These are phyloP conservation scores for Diaperis boleti DNA, from an alignment of 2,888 invertebrate genomes.

Conservation along the genomic window DNA sequence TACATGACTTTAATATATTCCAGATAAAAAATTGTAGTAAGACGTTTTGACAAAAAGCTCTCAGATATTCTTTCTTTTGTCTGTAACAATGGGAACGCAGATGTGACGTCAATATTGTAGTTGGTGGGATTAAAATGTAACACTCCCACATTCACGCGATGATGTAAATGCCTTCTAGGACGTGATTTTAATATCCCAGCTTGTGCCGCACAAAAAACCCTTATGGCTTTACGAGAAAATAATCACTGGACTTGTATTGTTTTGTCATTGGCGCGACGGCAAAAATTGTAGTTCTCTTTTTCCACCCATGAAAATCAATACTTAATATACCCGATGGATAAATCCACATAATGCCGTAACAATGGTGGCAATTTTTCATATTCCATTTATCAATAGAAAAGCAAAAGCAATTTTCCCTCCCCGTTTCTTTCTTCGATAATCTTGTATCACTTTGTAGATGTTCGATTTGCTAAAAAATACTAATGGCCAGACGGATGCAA, in stretches of 20 bases:
- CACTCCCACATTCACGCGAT: slow-evolving; percentile 10
- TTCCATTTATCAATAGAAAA: slow-evolving; percentile 38
- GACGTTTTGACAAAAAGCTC: neutral
- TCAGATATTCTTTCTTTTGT: slow-evolving; percentile 15
- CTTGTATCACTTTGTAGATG: slow-evolving; percentile 30
- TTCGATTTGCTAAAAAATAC: slow-evolving; percentile 34
- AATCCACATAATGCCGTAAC: slow-evolving; percentile 33
- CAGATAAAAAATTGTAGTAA: slow-evolving; percentile 1
- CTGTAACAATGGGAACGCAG: slow-evolving; percentile 15
- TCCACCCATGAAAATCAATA: slow-evolving; percentile 25
- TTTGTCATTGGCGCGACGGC: too few relatives aligned
- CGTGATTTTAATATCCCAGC: slow-evolving; percentile 10
- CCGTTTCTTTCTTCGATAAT: slow-evolving; percentile 30
- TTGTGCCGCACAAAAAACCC: slow-evolving; percentile 6
- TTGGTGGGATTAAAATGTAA: slow-evolving; percentile 22
- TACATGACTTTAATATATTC: slow-evolving; percentile 3
- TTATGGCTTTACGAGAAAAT: slow-evolving; percentile 7
- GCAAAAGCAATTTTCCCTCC: slow-evolving; percentile 37
- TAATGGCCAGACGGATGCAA: slow-evolving; percentile 24
- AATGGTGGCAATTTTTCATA: slow-evolving; percentile 38
- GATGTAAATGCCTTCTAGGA: neutral
- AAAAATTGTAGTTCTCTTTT: too few relatives aligned
- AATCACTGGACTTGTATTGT: too few relatives aligned
- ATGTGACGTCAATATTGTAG: slow-evolving; percentile 20
- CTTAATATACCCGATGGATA: slow-evolving; percentile 28